Percentiles rank a stretch among this genome's conserved stretches.
Conservation (phyloP, 1,140 invertebrate genomes). For the Pararge aegeria region DNA sequence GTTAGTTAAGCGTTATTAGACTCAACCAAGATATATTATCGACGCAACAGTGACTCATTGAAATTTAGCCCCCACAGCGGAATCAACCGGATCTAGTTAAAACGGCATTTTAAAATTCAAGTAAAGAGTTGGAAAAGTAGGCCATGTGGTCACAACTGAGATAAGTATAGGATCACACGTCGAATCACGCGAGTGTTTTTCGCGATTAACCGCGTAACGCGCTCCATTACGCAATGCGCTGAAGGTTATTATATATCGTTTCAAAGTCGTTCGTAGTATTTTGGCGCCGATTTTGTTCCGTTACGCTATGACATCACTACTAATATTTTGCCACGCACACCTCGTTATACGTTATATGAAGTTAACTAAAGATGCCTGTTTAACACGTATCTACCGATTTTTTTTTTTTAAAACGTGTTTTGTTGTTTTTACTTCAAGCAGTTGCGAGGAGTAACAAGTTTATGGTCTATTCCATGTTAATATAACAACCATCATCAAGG, state of each 20-base stretch:
- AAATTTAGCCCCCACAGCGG: neutral
- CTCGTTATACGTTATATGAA: neutral
- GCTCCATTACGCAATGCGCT: conserved; percentile 36
- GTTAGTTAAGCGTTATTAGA: too few species aligned
- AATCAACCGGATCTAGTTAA: neutral
- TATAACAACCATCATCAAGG: neutral
- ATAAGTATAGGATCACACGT: conserved; percentile 4
- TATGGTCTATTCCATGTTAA: neutral
- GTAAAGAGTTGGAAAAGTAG: conserved; percentile 5
- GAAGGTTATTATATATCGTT: conserved; percentile 47
- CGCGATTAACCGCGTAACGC: conserved; percentile 12
- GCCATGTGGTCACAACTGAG: neutral
- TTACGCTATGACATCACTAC: conserved; percentile 11
- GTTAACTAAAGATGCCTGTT: neutral
- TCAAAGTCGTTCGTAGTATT: conserved; percentile 37
- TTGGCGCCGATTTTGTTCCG: conserved; percentile 36
- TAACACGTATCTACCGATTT: neutral
- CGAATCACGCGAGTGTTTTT: conserved; percentile 17
- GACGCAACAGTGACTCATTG: neutral
- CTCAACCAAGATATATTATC: too few species aligned
- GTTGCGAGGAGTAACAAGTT: neutral
- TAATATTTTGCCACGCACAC: neutral
- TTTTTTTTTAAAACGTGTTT: neutral
- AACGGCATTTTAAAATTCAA: neutral
- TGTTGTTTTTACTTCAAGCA: neutral